Evolutionary conservation across 2,113 vertebrate genomes (phyloP).

Genomic region (Sturnira hondurensis): DNA sequence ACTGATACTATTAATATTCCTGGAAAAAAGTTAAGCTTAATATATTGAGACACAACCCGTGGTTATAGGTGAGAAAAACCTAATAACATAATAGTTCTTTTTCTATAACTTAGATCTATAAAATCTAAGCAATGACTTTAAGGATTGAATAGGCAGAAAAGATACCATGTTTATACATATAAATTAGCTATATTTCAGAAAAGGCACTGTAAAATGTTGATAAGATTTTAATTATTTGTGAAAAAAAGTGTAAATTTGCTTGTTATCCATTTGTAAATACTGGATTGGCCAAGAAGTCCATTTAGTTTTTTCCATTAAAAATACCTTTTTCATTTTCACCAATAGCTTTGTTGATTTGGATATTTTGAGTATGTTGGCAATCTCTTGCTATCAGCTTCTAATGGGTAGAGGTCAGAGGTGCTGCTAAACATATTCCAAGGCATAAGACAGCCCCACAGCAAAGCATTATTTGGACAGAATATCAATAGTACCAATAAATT

Average conservation of each 20-base stretch:
- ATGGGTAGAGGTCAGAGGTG: no score
- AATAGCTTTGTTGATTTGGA: no score
- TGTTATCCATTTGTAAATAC: not conserved
- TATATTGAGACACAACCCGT: not conserved
- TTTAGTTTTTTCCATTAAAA: no score
- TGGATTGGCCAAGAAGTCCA: no score
- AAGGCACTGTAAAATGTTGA: not conserved
- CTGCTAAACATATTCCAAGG: no score
- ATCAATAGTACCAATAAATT: no score
- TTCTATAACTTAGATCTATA: not conserved
- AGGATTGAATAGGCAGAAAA: not conserved
- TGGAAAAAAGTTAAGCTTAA: not conserved
- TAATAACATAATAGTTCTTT: not conserved
- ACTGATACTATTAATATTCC: not conserved
- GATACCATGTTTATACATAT: rapidly evolving
- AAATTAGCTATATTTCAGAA: not conserved
- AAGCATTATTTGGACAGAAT: no score
- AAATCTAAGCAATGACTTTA: not conserved
- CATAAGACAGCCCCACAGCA: no score
- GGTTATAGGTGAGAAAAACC: not conserved
- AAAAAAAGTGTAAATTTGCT: not conserved
- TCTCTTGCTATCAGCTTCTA: no score
- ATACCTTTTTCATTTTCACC: no score
- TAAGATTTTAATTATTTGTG: not conserved
- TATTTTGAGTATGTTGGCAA: no score